These are phyloP conservation scores for Urocynchramus pylzowi DNA, from an alignment of 2,113 vertebrate species.

Conservation along the genomic window DNA sequence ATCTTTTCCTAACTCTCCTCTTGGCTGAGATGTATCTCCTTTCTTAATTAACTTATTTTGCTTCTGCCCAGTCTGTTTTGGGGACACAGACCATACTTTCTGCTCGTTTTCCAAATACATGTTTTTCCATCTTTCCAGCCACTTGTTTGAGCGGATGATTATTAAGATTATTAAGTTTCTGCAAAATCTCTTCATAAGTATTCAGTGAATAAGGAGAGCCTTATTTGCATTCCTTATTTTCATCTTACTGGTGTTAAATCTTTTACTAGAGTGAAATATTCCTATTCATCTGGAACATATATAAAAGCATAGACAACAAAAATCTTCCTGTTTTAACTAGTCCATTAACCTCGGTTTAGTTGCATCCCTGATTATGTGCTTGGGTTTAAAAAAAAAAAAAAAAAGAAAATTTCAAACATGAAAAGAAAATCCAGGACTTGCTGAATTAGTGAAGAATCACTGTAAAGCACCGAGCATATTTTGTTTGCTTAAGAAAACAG, in stretches of 20 bases:
- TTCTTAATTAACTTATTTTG: neutral
- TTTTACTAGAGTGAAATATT: neutral
- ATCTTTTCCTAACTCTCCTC: neutral
- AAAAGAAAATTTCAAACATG: neutral
- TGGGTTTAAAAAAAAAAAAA: neutral
- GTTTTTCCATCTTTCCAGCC: neutral
- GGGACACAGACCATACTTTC: neutral
- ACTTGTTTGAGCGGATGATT: neutral
- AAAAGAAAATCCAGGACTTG: neutral
- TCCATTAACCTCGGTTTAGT: neutral
- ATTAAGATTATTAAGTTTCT: neutral
- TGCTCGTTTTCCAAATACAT: neutral
- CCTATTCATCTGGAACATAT: neutral
- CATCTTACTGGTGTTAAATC: neutral
- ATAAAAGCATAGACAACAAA: neutral
- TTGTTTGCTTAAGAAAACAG: neutral
- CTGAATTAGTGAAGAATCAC: neutral
- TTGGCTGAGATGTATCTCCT: neutral
- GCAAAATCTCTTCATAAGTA: neutral
- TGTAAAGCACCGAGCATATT: neutral
- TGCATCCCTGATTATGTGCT: neutral
- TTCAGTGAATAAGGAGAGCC: neutral
- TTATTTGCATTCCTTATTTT: neutral
- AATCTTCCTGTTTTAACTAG: neutral
- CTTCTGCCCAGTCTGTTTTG: neutral